Evolutionary conservation across 2,888 invertebrate species (phyloP).

Genomic region (Boloria euphrosyne): DNA sequence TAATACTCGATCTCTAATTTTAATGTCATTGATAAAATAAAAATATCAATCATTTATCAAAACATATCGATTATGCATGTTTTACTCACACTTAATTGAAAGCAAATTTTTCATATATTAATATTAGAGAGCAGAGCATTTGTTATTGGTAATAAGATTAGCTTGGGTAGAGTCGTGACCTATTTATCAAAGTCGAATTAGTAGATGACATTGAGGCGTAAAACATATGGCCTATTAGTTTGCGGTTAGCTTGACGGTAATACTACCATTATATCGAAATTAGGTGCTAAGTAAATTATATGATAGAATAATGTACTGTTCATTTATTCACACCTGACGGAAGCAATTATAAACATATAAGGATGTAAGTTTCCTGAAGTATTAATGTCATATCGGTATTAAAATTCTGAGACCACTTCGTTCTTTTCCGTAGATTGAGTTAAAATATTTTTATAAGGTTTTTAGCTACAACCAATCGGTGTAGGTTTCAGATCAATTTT

Average conservation of each 20-base stretch:
- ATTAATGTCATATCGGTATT: neutral
- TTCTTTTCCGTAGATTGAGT: no score
- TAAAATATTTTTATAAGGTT: no score
- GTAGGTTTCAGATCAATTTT: no score
- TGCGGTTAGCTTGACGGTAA: slow-evolving; percentile 50
- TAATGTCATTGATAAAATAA: no score
- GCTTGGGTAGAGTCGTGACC: slow-evolving; percentile 59
- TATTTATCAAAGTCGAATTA: slow-evolving; percentile 77
- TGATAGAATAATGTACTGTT: slow-evolving; percentile 43
- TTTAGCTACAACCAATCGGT: no score
- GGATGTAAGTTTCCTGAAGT: neutral
- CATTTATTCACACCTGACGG: slow-evolving; percentile 31
- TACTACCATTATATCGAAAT: slow-evolving; percentile 66
- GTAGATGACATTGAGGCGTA: slow-evolving; percentile 68
- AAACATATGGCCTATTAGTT: slow-evolving; percentile 69
- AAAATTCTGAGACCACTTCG: neutral
- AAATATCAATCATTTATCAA: no score
- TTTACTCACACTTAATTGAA: no score
- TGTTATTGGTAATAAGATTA: slow-evolving; percentile 43
- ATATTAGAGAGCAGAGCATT: slow-evolving; percentile 22
- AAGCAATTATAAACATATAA: slow-evolving; percentile 20
- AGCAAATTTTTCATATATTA: neutral
- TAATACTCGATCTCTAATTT: no score
- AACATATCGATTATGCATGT: no score
- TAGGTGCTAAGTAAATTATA: slow-evolving; percentile 74